These are phyloP conservation scores for Ormyrus labotus DNA, from an alignment of 2,888 invertebrate genomes.

Conservation along the genomic window DNA sequence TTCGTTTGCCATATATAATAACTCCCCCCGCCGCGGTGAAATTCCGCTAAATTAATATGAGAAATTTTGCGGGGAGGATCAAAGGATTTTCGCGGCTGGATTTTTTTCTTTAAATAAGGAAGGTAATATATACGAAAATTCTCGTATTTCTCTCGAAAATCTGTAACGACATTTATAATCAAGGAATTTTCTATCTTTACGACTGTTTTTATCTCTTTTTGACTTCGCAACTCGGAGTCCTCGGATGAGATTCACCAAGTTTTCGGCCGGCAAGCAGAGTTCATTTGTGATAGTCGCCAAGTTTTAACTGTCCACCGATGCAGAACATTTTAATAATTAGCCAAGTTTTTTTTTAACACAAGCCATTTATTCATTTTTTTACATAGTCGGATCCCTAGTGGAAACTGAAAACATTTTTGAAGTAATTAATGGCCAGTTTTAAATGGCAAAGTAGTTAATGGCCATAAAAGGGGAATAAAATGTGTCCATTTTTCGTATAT, in stretches of 20 bases:
- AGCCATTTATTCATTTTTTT: neutral
- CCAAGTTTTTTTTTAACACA: constrained; percentile 7
- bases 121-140: neutral
- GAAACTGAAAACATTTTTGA: too few species aligned
- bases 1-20: neutral
- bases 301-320: constrained; percentile 34
- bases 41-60: neutral
- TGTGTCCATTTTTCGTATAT: too few species aligned
- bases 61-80: neutral
- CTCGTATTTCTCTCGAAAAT: neutral
- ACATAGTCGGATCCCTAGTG: too few species aligned
- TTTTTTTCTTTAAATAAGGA: too few species aligned
- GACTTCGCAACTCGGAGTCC: constrained; percentile 22
- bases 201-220: constrained; percentile 25
- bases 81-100: too few species aligned
- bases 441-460: too few species aligned
- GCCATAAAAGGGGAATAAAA: too few species aligned
- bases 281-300: constrained; percentile 41
- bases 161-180: constrained; percentile 9
- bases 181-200: constrained; percentile 39
- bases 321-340: constrained; percentile 43
- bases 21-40: too few species aligned
- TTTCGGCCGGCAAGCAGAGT: constrained; percentile 30
- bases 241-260: constrained; percentile 44
- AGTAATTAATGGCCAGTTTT: too few species aligned